A percentile compares a stretch with the other conserved stretches of the same genome.
Conservation (phyloP, 2,797 vertebrate species). For the Alosa sapidissima region DNA sequence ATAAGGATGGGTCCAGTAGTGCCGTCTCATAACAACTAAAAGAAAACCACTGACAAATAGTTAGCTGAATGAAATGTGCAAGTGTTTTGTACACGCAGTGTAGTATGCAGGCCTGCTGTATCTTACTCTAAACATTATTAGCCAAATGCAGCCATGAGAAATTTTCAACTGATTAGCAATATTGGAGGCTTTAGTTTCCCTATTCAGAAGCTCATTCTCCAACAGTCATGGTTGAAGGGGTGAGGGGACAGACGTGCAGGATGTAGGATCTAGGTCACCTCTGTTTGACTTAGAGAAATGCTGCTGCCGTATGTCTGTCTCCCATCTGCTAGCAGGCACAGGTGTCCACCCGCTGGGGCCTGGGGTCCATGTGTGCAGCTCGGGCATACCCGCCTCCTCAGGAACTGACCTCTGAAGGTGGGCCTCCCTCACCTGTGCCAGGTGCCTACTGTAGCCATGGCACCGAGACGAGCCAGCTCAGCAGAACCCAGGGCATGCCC, state of each 20-base stretch:
- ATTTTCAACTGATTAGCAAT: not conserved
- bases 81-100: not conserved
- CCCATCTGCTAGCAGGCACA: not conserved
- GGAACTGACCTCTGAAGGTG: slow-evolving; percentile 27
- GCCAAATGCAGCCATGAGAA: not conserved
- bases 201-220: not conserved
- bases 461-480: not conserved
- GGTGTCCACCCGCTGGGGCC: not conserved
- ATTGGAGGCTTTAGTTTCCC: not conserved
- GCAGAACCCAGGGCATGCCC: slow-evolving; percentile 26
- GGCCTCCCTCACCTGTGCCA: slow-evolving; percentile 10
- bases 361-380: not conserved
- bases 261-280: slow-evolving; percentile 3
- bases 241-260: not conserved
- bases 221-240: not conserved
- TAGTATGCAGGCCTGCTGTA: too few relatives aligned
- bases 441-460: slow-evolving; percentile 20
- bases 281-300: not conserved
- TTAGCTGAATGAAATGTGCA: not conserved
- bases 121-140: not conserved
- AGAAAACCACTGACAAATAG: not conserved
- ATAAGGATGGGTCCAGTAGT: not conserved
- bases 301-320: not conserved
- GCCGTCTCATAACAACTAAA: too few relatives aligned
- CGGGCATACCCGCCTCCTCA: not conserved